phyloP scores from a whole-genome alignment of 2,113 vertebrate genomes.

The Microcebus lehilahytsara region DNA sequence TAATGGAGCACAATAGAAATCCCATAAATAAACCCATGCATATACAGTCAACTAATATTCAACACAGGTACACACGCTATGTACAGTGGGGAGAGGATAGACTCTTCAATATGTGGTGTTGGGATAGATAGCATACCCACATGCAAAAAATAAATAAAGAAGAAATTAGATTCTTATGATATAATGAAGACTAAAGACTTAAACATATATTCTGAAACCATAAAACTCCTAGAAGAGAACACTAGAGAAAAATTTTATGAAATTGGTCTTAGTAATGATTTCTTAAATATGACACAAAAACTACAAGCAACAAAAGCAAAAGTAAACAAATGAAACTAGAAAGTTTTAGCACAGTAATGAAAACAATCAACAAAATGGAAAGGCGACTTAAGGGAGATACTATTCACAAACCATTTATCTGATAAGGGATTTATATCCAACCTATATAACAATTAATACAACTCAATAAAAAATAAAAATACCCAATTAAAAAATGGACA shows the following conservation, averaged over 20 bases:
- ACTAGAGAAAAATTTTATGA: neutral
- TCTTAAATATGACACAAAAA: neutral
- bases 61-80: neutral
- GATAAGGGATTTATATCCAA: neutral
- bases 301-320: neutral
- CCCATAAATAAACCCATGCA: neutral
- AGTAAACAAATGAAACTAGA: neutral
- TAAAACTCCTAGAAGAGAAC: neutral
- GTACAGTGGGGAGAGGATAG: neutral
- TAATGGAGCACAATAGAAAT: neutral
- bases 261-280: neutral
- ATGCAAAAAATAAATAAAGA: neutral
- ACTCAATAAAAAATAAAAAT: neutral
- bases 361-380: neutral
- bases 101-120: neutral
- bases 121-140: neutral
- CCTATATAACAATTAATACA: neutral
- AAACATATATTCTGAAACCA: neutral
- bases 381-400: neutral
- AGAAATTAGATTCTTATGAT: neutral
- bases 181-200: neutral
- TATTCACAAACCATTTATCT: neutral
- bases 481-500: neutral
- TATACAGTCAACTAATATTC: neutral
- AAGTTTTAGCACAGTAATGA: neutral